Evolutionary conservation across 1,140 invertebrate genomes (phyloP).

Genomic region (Hyles euphorbiae): DNA sequence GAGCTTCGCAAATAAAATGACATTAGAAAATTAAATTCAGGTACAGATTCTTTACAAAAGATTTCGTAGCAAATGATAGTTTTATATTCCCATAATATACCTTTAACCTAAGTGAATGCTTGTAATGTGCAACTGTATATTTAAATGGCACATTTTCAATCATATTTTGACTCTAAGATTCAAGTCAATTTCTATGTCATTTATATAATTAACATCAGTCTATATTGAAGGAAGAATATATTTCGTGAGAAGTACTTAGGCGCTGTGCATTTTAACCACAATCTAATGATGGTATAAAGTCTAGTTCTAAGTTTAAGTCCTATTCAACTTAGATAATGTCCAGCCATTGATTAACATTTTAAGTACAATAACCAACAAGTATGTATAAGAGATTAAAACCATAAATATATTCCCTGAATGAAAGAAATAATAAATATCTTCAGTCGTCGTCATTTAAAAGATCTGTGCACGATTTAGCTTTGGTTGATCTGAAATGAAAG

Average conservation of each 20-base stretch:
- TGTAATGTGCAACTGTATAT: conserved; percentile 14
- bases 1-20: conserved; percentile 27
- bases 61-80: conserved; percentile 1
- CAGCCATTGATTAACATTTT: too few relatives aligned
- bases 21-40: conserved; percentile 34
- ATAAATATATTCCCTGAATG: background rate
- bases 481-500: conserved; percentile 72
- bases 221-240: background rate
- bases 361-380: background rate
- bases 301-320: too few relatives aligned
- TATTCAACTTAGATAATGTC: too few relatives aligned
- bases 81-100: background rate
- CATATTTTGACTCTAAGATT: conserved; percentile 7
- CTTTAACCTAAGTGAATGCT: conserved; percentile 18
- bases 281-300: background rate
- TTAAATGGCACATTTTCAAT: conserved; percentile 18
- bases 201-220: conserved; percentile 9
- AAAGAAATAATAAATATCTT: conserved; percentile 1
- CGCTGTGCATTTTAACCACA: too few relatives aligned
- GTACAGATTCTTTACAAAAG: conserved; percentile 31
- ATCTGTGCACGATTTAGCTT: conserved; percentile 78
- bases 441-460: conserved; percentile 72
- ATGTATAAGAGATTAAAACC: background rate
- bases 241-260: background rate
- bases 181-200: conserved; percentile 4